Base-by-base conservation (phyloP, 2,797 vertebrate genomes). In the Coreius guichenoti region DNA sequence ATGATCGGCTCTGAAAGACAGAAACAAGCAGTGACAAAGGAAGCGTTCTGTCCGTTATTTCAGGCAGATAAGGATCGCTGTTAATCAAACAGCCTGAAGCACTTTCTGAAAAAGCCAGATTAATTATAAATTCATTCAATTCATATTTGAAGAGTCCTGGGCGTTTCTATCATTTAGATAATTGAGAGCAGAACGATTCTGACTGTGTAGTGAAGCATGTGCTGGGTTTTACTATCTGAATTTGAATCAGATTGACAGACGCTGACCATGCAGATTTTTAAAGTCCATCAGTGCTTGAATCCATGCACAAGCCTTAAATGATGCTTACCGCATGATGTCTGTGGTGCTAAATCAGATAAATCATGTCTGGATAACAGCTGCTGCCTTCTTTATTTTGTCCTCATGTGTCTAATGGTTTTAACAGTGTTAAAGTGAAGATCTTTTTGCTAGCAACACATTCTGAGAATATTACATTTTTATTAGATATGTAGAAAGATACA, bases 141-240 rank as follows among this genome's bases (percentile, higher is more conserved):
- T 92, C 90, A 93, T 93, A 91, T 93, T 94, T 94, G 80, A 95
- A 90, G 90, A 75, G 90, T 89, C 90, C 92, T 93, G 89, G 92
- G 90, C 89, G 86, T 90, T 87, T 93, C 91, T 93, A 90, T 90
- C 91, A 70, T 91, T 89, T 89, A 82, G 85, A 85, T 90, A 69
- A 80, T 87, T 85, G 88, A 92, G 86, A 90, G 63, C 36, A 5
- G 26, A 61, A 19, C 23, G 69, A 49, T 45, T 82, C 39, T 47
- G 47, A 58, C 36, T 39, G 54, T 19, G 19, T 81, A n/a, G n/a
- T 23, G 58, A 74, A 86, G 68, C 86, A 86, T 87, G 86, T 75
- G 86, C 85, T 75, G 80, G n/a, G 56, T 80, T 86, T 80, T 81
- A 82, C 84, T 75, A 83, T 67, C 76, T 51, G 76, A 23, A 29